Conservation (phyloP, 2,888 invertebrate species). For the Andrena dorsata region DNA sequence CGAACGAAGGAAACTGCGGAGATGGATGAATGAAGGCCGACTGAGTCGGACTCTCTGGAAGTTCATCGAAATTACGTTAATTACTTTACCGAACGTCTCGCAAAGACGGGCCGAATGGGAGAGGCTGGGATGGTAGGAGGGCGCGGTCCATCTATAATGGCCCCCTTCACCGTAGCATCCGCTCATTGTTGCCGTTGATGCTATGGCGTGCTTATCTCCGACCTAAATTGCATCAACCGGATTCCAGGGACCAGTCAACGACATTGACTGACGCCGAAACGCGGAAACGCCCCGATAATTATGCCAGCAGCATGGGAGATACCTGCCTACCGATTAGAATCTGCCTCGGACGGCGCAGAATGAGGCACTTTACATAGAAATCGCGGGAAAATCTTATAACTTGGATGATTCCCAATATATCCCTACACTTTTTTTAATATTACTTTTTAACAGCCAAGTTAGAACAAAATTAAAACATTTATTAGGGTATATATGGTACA, state of each 20-base stretch:
- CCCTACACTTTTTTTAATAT: too few relatives aligned
- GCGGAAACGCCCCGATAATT: slow-evolving; percentile 62
- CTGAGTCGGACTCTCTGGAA: not conserved
- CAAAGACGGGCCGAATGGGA: slow-evolving; percentile 2
- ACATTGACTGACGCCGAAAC: slow-evolving; percentile 67
- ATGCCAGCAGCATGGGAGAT: slow-evolving; percentile 19
- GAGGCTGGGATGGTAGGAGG: not conserved
- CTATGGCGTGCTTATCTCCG: slow-evolving; percentile 59
- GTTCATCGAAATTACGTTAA: slow-evolving; percentile 39
- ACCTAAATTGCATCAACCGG: slow-evolving; percentile 61
- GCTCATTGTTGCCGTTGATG: slow-evolving; percentile 53
- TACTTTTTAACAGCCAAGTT: too few relatives aligned
- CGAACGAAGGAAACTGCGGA: slow-evolving; percentile 8
- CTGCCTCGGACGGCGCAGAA: not conserved
- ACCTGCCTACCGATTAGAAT: slow-evolving; percentile 32
- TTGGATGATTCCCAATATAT: not conserved
- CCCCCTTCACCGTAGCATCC: slow-evolving; percentile 36
- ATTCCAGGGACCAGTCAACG: slow-evolving; percentile 44
- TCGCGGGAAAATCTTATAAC: not conserved
- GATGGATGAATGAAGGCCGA: not conserved
- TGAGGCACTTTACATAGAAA: not conserved
- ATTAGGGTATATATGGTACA: too few relatives aligned
- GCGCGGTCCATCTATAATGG: slow-evolving; percentile 33
- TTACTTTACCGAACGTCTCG: slow-evolving; percentile 35
- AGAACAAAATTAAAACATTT: too few relatives aligned